These are phyloP conservation scores for Cactoblastis cactorum DNA, from an alignment of 2,888 invertebrate species.

Conservation along the genomic window DNA sequence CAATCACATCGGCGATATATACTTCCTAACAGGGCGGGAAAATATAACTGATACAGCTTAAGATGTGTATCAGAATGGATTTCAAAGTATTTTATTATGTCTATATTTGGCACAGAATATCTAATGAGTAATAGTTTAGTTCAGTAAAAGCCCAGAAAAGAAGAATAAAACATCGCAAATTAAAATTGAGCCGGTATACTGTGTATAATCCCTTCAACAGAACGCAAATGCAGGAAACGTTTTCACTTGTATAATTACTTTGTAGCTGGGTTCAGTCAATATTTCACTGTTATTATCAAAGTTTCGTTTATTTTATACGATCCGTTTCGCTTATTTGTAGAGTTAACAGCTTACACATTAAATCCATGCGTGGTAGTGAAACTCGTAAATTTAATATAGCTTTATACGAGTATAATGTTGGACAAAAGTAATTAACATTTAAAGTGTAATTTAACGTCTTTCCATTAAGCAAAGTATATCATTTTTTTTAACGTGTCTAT, in stretches of 20 bases:
- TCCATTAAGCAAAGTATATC: not conserved
- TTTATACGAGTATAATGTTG: not conserved
- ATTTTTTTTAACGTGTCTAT: not conserved
- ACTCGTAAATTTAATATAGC: not conserved
- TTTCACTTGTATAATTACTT: conserved; percentile 29
- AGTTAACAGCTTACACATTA: conserved; percentile 23
- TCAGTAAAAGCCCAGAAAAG: too few species aligned
- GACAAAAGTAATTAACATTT: not conserved
- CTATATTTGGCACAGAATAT: too few species aligned
- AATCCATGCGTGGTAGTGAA: conserved; percentile 22
- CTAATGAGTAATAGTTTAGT: too few species aligned
- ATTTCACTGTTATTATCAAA: conserved; percentile 37
- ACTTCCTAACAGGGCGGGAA: too few species aligned
- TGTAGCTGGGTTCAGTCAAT: conserved; percentile 28
- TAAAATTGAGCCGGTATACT: too few species aligned
- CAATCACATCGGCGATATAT: too few species aligned
- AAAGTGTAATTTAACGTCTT: not conserved
- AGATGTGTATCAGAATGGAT: too few species aligned
- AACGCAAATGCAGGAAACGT: conserved; percentile 27
- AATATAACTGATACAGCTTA: too few species aligned
- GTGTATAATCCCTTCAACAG: conserved; percentile 5
- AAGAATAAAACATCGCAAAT: too few species aligned
- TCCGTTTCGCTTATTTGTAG: conserved; percentile 22
- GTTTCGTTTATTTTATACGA: conserved; percentile 30
- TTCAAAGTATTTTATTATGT: too few species aligned